These are phyloP conservation scores for Formica exsecta DNA, from an alignment of 1,140 invertebrate species.

Conservation along the genomic window DNA sequence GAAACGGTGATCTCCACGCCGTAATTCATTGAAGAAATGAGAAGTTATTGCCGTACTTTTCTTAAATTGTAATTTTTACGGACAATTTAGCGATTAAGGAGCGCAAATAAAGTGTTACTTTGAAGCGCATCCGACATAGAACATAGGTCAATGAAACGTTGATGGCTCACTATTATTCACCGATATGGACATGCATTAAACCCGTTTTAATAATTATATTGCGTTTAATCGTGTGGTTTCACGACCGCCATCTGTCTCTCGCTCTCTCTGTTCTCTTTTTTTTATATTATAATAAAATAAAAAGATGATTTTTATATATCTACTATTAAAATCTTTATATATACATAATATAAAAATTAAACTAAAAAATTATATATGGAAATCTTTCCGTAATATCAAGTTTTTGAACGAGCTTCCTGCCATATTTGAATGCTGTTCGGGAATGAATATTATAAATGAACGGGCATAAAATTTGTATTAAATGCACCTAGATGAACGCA, in stretches of 20 bases:
- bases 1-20: background rate
- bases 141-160: constrained; percentile 9
- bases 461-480: background rate
- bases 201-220: background rate
- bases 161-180: constrained; percentile 9
- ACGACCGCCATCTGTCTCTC: background rate
- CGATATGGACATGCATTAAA: constrained; percentile 26
- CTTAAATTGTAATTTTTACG: constrained; percentile 50
- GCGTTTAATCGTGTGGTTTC: background rate
- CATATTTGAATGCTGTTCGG: background rate
- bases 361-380: background rate
- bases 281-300: no score
- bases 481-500: background rate
- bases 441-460: background rate
- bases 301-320: background rate
- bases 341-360: constrained; percentile 1
- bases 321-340: background rate
- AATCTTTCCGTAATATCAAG: background rate
- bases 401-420: background rate
- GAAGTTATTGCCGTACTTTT: constrained; percentile 39
- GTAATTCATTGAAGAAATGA: constrained; percentile 22
- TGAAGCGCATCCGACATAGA: background rate
- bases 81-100: constrained; percentile 43
- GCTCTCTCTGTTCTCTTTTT: background rate
- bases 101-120: background rate